phyloP scores from a whole-genome alignment of 1,140 invertebrate species.

The Drosophila chauvacae region DNA sequence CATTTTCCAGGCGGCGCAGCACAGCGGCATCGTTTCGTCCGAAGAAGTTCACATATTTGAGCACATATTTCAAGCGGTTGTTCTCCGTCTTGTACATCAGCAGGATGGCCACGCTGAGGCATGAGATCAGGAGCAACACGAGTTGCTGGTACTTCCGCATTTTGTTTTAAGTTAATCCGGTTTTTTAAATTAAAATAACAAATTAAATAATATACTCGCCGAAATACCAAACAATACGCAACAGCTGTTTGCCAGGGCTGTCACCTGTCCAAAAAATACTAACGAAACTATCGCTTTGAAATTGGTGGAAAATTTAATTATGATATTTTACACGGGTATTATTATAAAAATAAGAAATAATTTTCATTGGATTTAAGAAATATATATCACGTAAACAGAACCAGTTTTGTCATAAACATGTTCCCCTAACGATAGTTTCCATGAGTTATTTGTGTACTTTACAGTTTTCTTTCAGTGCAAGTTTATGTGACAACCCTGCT shows the following conservation, averaged over 20 bases:
- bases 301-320: neutral
- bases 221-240: neutral
- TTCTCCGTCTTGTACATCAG: conserved; percentile 90
- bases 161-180: neutral
- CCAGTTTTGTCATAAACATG: neutral
- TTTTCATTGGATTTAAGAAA: neutral
- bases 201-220: conserved; percentile 30
- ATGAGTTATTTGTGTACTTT: neutral
- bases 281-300: neutral
- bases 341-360: neutral
- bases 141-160: conserved; percentile 91
- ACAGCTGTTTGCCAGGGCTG: conserved; percentile 27
- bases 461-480: neutral
- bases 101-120: conserved; percentile 87
- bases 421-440: neutral
- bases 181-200: conserved; percentile 15
- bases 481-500: conserved; percentile 2
- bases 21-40: conserved; percentile 85
- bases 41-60: conserved; percentile 90
- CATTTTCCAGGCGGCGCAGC: conserved; percentile 69
- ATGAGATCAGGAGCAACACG: conserved; percentile 86
- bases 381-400: neutral
- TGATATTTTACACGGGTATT: neutral
- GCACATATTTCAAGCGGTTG: conserved; percentile 88
- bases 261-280: neutral